Evolutionary conservation across 2,888 invertebrate genomes (phyloP).

Genomic region (Scaptodrosophila latifasciaeformis): DNA sequence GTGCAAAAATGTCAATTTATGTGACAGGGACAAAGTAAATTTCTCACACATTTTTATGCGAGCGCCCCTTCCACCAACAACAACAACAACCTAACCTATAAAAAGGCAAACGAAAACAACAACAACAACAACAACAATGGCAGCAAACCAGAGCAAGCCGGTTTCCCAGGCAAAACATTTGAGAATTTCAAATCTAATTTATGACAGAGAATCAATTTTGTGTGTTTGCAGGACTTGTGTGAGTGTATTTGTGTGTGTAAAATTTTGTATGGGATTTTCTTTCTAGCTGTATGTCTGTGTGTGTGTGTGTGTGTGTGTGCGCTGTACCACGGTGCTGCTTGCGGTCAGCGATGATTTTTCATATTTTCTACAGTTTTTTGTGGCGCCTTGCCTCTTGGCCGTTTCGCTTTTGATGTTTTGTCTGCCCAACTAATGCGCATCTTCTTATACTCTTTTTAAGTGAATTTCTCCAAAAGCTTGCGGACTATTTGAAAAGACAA

Average conservation of each 20-base stretch:
- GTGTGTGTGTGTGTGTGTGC: conserved; percentile 12
- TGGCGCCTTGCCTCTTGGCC: conserved; percentile 8
- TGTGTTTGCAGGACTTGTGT: conserved; percentile 5
- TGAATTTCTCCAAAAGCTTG: no score
- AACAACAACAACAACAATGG: no score
- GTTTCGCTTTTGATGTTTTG: conserved; percentile 53
- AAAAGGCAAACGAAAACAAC: no score
- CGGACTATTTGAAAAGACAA: no score
- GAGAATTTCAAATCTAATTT: conserved; percentile 68
- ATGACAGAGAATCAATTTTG: conserved; percentile 66
- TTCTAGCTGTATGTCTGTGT: not conserved
- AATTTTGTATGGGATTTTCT: not conserved
- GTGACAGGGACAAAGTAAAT: conserved; percentile 41
- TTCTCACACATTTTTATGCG: conserved; percentile 59
- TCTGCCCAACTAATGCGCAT: conserved; percentile 15
- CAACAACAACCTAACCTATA: no score
- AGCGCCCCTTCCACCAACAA: conserved; percentile 1
- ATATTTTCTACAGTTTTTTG: conserved; percentile 55
- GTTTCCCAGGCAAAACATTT: conserved; percentile 37
- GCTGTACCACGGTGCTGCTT: conserved; percentile 3
- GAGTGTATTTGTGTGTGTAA: not conserved
- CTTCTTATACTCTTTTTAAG: not conserved
- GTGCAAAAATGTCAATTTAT: conserved; percentile 35
- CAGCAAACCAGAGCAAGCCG: not conserved
- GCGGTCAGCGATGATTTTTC: conserved; percentile 63